Evolutionary conservation across 2,797 vertebrate species (phyloP).

Genomic region (Lacerta agilis): DNA sequence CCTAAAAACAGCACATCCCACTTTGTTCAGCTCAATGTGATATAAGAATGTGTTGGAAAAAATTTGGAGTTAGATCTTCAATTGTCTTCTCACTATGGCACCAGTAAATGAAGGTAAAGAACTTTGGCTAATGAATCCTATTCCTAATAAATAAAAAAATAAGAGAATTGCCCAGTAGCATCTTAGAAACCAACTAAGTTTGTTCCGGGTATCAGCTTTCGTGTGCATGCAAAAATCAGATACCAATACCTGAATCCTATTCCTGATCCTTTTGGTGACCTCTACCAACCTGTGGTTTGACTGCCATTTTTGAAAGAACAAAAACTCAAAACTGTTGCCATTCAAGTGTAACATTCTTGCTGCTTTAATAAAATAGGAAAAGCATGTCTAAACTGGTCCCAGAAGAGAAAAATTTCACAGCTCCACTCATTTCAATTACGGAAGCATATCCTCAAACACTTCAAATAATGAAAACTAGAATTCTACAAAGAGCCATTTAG

Average conservation of each 20-base stretch:
- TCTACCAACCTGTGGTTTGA: background rate
- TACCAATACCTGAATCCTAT: background rate
- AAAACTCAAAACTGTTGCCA: background rate
- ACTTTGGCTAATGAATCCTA: background rate
- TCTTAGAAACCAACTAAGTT: too few relatives aligned
- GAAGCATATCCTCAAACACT: background rate
- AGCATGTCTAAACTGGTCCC: background rate
- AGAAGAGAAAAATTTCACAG: constrained; percentile 11
- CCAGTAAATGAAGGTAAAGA: rapidly evolving
- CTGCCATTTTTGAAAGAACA: background rate
- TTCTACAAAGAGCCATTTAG: constrained; percentile 7
- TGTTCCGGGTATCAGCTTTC: too few relatives aligned
- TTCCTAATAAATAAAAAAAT: background rate
- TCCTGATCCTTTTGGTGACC: background rate
- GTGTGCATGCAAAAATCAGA: too few relatives aligned
- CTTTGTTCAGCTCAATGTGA: background rate
- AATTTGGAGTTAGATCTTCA: background rate
- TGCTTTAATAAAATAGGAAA: constrained; percentile 23
- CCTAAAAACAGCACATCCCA: too few relatives aligned
- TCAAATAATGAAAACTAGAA: constrained; percentile 6
- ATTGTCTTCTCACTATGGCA: background rate
- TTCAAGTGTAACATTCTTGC: constrained; percentile 13
- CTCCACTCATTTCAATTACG: constrained; percentile 21
- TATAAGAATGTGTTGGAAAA: background rate
- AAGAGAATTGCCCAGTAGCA: too few relatives aligned